Evolutionary conservation across 2,797 vertebrate genomes (phyloP).

Genomic region (Danionella dracula): DNA sequence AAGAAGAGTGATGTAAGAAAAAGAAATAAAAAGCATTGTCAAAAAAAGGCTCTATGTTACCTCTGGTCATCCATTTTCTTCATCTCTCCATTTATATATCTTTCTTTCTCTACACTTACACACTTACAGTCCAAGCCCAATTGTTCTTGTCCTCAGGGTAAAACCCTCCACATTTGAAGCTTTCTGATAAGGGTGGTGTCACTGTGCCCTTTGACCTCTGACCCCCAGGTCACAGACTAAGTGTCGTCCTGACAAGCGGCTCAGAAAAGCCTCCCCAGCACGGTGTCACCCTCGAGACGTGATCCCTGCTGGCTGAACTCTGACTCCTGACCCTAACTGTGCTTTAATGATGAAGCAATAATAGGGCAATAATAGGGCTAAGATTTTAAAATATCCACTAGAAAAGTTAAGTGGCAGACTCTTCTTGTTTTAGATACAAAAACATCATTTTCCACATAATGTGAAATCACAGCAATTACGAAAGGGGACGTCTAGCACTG

Average conservation of each 20-base stretch:
- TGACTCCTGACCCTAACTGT: conserved; percentile 18
- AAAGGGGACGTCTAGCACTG: no score
- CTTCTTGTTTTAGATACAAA: no score
- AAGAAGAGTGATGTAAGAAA: not conserved
- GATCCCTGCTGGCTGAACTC: conserved; percentile 20
- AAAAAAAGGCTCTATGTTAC: not conserved
- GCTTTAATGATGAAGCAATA: conserved; percentile 26
- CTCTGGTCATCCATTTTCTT: not conserved
- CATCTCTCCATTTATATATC: not conserved
- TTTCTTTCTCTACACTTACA: conserved; percentile 2
- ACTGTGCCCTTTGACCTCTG: conserved; percentile 29
- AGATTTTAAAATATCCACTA: no score
- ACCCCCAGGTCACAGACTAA: conserved; percentile 35
- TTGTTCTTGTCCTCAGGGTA: conserved; percentile 21
- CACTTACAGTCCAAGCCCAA: conserved; percentile 2
- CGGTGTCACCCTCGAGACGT: conserved; percentile 21
- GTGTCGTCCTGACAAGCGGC: conserved; percentile 31
- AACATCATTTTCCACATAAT: no score
- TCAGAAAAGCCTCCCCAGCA: not conserved
- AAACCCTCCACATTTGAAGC: conserved; percentile 18
- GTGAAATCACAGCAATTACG: no score
- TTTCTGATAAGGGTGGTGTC: conserved; percentile 39
- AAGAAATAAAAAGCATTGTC: not conserved
- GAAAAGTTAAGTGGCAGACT: no score
- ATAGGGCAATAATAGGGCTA: not conserved